These are phyloP conservation scores for Cyaniris semiargus DNA, from an alignment of 2,888 invertebrate species.

Conservation along the genomic window DNA sequence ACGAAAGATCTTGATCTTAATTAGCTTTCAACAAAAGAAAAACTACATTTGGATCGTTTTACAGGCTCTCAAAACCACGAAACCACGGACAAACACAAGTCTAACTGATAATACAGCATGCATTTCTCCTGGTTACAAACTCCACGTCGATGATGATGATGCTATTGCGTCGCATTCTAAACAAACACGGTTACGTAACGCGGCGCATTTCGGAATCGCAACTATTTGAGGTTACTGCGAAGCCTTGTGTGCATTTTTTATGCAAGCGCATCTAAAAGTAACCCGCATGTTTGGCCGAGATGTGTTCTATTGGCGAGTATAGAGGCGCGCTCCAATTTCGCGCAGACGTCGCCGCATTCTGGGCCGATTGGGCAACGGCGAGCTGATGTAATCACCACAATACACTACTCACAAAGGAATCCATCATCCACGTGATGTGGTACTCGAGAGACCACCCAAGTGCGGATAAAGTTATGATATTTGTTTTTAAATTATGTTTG, in stretches of 20 bases:
- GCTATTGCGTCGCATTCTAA: conserved; percentile 3
- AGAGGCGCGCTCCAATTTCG: conserved; percentile 50
- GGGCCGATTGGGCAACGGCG: conserved; percentile 58
- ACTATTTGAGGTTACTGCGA: conserved; percentile 31
- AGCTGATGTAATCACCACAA: conserved; percentile 33
- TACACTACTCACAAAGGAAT: background rate
- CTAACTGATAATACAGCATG: background rate
- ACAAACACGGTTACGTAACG: conserved; percentile 26
- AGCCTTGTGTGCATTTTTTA: conserved; percentile 36
- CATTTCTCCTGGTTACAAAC: background rate
- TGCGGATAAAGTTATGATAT: background rate
- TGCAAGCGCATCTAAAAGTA: conserved; percentile 39
- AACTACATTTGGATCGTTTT: background rate
- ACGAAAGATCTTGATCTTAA: background rate
- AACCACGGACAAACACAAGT: background rate
- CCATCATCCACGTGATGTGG: background rate
- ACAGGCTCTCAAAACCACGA: background rate
- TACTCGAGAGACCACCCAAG: background rate
- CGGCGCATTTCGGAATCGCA: conserved; percentile 20
- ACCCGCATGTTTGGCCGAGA: conserved; percentile 38
- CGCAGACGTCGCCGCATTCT: conserved; percentile 62
- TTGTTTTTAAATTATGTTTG: background rate
- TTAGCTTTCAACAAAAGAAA: background rate
- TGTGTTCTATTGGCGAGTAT: conserved; percentile 47
- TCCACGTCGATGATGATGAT: background rate